phyloP scores from a whole-genome alignment of 2,797 vertebrate genomes.

The Cheirogaleus major region DNA sequence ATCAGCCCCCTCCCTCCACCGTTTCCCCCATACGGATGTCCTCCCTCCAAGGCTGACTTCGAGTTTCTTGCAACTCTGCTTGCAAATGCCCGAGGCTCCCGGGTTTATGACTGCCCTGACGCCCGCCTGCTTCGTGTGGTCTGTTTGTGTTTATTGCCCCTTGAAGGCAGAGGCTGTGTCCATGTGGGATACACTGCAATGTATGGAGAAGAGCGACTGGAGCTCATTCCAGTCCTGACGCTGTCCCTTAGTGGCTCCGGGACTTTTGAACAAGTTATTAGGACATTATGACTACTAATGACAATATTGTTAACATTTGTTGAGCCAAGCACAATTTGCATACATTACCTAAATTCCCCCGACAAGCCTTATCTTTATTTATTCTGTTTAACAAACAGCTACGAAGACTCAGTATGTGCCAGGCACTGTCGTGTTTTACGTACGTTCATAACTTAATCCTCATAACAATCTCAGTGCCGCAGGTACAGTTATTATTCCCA shows the following conservation, averaged over 20 bases:
- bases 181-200: fast-evolving
- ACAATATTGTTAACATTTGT: neutral
- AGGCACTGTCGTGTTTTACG: neutral
- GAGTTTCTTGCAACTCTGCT: neutral
- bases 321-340: neutral
- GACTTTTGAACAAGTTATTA: neutral
- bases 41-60: neutral
- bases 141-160: neutral
- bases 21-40: neutral
- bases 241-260: neutral
- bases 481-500: neutral
- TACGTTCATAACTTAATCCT: neutral
- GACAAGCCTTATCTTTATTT: neutral
- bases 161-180: neutral
- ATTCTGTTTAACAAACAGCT: neutral
- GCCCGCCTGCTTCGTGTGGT: neutral
- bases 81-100: neutral
- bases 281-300: neutral
- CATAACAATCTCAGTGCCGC: neutral
- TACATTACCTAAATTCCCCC: neutral
- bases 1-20: neutral
- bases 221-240: neutral
- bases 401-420: neutral
- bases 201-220: neutral
- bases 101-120: neutral